phyloP scores from a whole-genome alignment of 2,113 vertebrate species.

The Alligator sinensis region DNA sequence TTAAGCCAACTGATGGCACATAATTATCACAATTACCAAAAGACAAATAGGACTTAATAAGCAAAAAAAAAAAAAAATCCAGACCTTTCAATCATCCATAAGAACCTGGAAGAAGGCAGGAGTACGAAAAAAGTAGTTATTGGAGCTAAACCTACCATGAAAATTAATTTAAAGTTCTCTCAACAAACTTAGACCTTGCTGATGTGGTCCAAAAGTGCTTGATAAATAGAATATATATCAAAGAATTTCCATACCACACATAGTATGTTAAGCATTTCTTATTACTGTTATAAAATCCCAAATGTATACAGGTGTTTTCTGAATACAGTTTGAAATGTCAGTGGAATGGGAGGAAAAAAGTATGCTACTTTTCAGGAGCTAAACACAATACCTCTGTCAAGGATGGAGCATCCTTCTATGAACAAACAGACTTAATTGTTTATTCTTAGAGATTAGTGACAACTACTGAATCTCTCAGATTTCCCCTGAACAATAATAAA shows the following conservation, averaged over 20 bases:
- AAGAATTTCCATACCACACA: background rate
- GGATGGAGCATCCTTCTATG: background rate
- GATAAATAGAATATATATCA: background rate
- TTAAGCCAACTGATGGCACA: constrained; percentile 22
- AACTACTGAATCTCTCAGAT: background rate
- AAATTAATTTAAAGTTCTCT: background rate
- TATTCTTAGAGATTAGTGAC: background rate
- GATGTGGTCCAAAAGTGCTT: background rate
- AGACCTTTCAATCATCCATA: constrained; percentile 37
- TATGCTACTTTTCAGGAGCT: background rate
- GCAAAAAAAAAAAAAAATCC: constrained; percentile 25
- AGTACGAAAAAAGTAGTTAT: background rate
- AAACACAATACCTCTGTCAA: background rate
- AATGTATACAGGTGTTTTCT: background rate
- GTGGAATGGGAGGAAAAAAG: background rate
- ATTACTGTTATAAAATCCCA: background rate
- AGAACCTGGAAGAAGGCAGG: background rate
- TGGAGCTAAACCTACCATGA: no score
- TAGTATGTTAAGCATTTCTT: background rate
- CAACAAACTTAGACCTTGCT: background rate
- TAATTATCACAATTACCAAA: constrained; percentile 51
- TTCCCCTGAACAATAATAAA: background rate
- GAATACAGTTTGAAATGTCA: background rate
- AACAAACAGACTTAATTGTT: background rate
- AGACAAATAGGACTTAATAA: constrained; percentile 45